Evolutionary conservation across 2,888 invertebrate genomes (phyloP), one percentile per base, ranked within the genome.

Genomic region (Carterocephalus palaemon): DNA sequence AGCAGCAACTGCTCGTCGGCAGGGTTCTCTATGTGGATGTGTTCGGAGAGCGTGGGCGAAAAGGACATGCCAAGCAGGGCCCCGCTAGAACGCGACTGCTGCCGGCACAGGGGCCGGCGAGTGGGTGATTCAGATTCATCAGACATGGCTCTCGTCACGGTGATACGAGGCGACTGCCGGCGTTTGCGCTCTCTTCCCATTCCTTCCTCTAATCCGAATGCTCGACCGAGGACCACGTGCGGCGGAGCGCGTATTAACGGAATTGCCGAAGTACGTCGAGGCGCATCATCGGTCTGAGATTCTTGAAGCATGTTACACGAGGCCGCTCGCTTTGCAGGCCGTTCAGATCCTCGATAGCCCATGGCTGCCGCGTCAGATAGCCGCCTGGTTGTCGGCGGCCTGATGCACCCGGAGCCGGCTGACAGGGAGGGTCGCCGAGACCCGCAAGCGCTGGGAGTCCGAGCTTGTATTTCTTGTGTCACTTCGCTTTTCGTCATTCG

Each of bases 401-500:
- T 67, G 34, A 84, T 74, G 48, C 81, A 76, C 1, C 85, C 85
- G 0, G 86, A 65, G 57, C 90, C 73, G 62, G 87, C 90, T 2
- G 91, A 92, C 34, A 92, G 75, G 1, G 93, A 93, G 0, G 93
- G 93, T 33, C 93, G 81, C 39, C 93, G 84, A 0, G 93, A 93
- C 0, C 93, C 93, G 49, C 93, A 93, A 1, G 91, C 92, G 49
- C 93, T 93, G 2, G 93, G 94, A 1, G 93, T 93, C 51, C 93
- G 82, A 2, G 93, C 93, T 70, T 94, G 93, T 51, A 94, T 94
- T 71, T 94, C 94, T 65, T 93, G 92, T 51, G 93, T 92, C 31
- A 94, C 90, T 69, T 94, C 93, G 63, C 91, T 92, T 71, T 93
- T 93, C 2, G 92, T 92, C 76, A 92, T 88, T 67, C 93, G 90